A percentile compares a stretch with the other conserved stretches of the same genome.
Conservation (phyloP, 1,140 invertebrate species). For the Calliphora vicina region DNA sequence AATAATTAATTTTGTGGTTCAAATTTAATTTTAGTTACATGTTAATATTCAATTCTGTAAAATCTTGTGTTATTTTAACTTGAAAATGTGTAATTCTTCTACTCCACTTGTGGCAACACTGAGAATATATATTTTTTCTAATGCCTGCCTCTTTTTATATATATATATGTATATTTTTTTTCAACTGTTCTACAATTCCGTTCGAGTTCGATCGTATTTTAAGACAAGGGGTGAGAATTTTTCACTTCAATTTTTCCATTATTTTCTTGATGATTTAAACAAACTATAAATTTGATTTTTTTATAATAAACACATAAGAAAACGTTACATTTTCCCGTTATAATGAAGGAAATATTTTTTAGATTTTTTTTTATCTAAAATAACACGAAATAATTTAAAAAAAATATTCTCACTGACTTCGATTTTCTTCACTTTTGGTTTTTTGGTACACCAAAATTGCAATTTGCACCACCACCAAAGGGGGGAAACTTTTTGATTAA, state of each 20-base stretch:
- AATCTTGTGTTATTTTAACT: too few relatives aligned
- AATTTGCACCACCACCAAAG: slow-evolving; percentile 59
- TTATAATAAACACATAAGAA: not conserved
- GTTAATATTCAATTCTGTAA: too few relatives aligned
- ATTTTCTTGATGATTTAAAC: not conserved
- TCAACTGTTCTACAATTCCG: slow-evolving; percentile 12
- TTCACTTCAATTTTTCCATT: not conserved
- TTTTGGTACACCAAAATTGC: slow-evolving; percentile 63
- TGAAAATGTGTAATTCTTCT: not conserved
- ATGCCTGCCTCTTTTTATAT: not conserved
- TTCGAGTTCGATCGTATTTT: slow-evolving; percentile 26
- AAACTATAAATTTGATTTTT: not conserved
- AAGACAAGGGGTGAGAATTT: slow-evolving; percentile 23
- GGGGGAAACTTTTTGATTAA: slow-evolving; percentile 39
- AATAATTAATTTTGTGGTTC: too few relatives aligned
- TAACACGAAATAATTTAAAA: not conserved
- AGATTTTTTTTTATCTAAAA: not conserved
- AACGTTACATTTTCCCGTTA: not conserved
- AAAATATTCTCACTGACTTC: slow-evolving; percentile 23
- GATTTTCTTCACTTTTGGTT: slow-evolving; percentile 49
- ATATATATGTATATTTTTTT: slow-evolving; percentile 7
- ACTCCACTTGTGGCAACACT: not conserved
- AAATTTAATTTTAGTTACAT: too few relatives aligned
- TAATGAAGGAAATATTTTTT: not conserved
- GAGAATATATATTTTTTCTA: slow-evolving; percentile 7